phyloP scores from a whole-genome alignment of 2,888 invertebrate genomes.

The Penaeus monodon region DNA sequence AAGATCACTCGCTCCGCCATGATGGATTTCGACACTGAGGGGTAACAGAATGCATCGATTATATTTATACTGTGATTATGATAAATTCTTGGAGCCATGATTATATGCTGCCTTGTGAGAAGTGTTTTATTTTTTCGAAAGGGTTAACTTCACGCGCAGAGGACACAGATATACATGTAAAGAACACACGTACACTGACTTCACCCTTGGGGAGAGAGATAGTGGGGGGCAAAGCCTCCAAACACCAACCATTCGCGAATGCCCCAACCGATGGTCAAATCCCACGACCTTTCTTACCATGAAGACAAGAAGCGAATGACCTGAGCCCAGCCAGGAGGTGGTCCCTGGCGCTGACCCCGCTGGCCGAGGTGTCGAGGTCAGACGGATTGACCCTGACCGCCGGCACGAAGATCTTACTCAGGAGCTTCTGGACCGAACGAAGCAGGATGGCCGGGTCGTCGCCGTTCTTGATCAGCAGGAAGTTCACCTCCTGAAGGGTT shows the following conservation, averaged over 20 bases:
- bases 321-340: slow-evolving; percentile 85
- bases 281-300: slow-evolving; percentile 73
- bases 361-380: slow-evolving; percentile 69
- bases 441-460: slow-evolving; percentile 84
- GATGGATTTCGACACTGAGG: slow-evolving; percentile 61
- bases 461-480: slow-evolving; percentile 84
- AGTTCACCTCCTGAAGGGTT: slow-evolving; percentile 73
- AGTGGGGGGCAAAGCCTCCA: no score
- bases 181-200: no score
- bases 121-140: no score
- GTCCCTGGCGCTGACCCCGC: slow-evolving; percentile 85
- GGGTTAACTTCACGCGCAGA: no score
- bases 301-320: slow-evolving; percentile 91
- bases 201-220: no score
- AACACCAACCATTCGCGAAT: no score
- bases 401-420: slow-evolving; percentile 91
- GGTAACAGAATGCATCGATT: no score
- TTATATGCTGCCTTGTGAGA: no score
- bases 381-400: slow-evolving; percentile 72
- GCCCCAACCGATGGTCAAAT: no score
- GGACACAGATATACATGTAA: no score
- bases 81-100: no score
- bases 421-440: slow-evolving; percentile 87
- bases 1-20: slow-evolving; percentile 62
- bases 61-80: no score